Evolutionary conservation across 2,888 invertebrate species (phyloP).

Genomic region (Tinea pellionella): DNA sequence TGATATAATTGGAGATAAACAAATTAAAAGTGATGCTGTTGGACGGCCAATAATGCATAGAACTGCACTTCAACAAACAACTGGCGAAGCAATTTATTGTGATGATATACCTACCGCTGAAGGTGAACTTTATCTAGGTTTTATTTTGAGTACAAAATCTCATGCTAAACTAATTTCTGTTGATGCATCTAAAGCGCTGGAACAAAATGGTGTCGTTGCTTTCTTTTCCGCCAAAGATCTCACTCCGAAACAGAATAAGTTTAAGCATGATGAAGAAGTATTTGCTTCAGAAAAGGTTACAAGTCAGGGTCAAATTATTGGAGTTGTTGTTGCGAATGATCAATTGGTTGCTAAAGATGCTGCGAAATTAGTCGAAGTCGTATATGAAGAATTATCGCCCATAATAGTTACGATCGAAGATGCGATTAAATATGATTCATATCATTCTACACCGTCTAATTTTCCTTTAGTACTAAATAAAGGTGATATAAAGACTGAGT

Average conservation of each 20-base stretch:
- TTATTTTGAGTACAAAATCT: conserved; percentile 77
- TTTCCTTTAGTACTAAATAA: conserved; percentile 50
- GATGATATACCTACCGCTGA: conserved; percentile 79
- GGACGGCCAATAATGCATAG: conserved; percentile 78
- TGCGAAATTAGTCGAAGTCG: conserved; percentile 74
- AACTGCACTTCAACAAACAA: conserved; percentile 81
- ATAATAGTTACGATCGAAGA: conserved; percentile 82
- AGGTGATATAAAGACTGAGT: conserved; percentile 72
- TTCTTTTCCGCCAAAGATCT: conserved; percentile 78
- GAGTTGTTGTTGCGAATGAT: conserved; percentile 75
- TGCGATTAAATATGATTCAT: conserved; percentile 75
- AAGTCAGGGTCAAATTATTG: conserved; percentile 77
- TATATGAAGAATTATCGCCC: conserved; percentile 78
- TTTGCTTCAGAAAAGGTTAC: conserved; percentile 75
- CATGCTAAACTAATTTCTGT: conserved; percentile 77
- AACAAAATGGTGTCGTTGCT: conserved; percentile 75
- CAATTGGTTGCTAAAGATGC: conserved; percentile 79
- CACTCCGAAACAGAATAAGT: conserved; percentile 59
- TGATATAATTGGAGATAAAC: conserved; percentile 29
- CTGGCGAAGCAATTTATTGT: conserved; percentile 84
- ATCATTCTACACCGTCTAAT: conserved; percentile 37
- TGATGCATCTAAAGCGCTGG: conserved; percentile 74
- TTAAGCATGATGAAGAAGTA: conserved; percentile 79
- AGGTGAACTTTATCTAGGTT: conserved; percentile 76
- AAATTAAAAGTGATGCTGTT: conserved; percentile 69